Base-by-base conservation (phyloP, 2,113 vertebrate genomes). In the Okapia johnstoni region DNA sequence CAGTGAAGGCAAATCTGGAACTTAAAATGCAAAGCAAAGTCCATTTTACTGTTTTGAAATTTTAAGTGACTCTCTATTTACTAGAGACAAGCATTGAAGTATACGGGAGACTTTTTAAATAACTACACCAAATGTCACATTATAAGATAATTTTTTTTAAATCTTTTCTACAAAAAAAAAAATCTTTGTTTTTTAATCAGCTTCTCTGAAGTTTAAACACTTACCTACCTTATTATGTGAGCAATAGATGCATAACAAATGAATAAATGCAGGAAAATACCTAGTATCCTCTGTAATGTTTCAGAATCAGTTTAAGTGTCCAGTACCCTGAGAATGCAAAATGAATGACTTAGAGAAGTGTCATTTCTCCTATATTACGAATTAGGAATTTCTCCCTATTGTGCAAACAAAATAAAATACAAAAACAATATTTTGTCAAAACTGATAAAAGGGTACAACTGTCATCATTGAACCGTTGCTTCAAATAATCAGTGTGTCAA, bases 41-140 rank as follows among this genome's bases (percentile, higher is more conserved):
- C 88, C 2, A 46, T 96, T 94, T 88, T 89, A 79, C 40, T 94
- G 8, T 43, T 90, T 96, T 97, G 43, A 93, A 85, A 90, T 10
- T 90, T 92, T 77, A 84, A 81, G 79, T 96, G 58, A 77, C 48
- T 63, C 12, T 88, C 16, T 88, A 1, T 85, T 86, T 57, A 36
- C 36, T 57, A 60, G 33, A 96, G 21, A 90, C 11, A 86, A 94
- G 15, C 77, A 81, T 0, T 90, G 23, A 73, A 25, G 12, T 80
- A 77, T 26, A 73, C 12, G 77, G 57, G 50, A 79, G 52, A 85
- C 57, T 46, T 36, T 63, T 80, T 21, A 5, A 92, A 85, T 55
- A 86, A 66, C 48, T 30, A 61, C 17, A 40, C 21, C 77, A 70
- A 63, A 30, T 7, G 48, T 94, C 60, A 60, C 43, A 55, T 95